A percentile compares a stretch with the other conserved stretches of the same genome.
These are phyloP conservation scores for Copidosoma aretas DNA, from an alignment of 2,888 invertebrate species.

Conservation along the genomic window DNA sequence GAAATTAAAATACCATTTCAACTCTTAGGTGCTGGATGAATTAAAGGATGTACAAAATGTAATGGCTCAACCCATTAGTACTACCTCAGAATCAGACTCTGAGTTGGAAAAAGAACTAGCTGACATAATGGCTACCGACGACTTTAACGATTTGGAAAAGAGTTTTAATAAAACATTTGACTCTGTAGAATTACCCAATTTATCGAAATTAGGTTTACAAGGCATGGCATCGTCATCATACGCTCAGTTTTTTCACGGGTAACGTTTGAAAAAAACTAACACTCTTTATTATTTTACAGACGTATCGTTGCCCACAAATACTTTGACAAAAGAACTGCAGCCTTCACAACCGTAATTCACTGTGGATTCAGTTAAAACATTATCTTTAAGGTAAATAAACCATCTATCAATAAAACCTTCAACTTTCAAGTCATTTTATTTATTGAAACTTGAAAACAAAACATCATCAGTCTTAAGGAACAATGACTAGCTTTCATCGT, in stretches of 20 bases:
- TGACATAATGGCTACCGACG: slow-evolving; percentile 64
- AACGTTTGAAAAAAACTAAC: slow-evolving; percentile 3
- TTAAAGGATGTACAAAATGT: slow-evolving; percentile 68
- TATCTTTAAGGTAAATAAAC: slow-evolving; percentile 24
- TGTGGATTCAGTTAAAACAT: background rate
- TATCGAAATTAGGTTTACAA: slow-evolving; percentile 48
- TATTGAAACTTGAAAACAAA: slow-evolving; percentile 25
- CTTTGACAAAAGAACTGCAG: slow-evolving; percentile 13
- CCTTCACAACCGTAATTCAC: background rate
- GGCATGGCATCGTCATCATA: slow-evolving; percentile 45
- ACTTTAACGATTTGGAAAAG: slow-evolving; percentile 14
- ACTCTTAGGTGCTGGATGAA: slow-evolving; percentile 66
- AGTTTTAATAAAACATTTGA: slow-evolving; percentile 23
- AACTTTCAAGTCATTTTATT: slow-evolving; percentile 12
- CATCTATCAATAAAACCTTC: background rate
- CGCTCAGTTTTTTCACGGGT: background rate
- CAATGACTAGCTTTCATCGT: slow-evolving; percentile 32
- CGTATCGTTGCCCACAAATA: slow-evolving; percentile 41
- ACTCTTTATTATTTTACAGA: slow-evolving; percentile 40
- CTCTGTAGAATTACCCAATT: slow-evolving; percentile 46
- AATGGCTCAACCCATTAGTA: slow-evolving; percentile 63
- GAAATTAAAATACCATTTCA: slow-evolving; percentile 33
- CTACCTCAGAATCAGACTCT: slow-evolving; percentile 65
- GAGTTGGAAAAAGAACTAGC: slow-evolving; percentile 74
- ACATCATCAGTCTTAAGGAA: slow-evolving; percentile 37